These are phyloP conservation scores for Porites divaricata DNA, from an alignment of 92 coral and sea anemone species.

Conservation along the genomic window DNA sequence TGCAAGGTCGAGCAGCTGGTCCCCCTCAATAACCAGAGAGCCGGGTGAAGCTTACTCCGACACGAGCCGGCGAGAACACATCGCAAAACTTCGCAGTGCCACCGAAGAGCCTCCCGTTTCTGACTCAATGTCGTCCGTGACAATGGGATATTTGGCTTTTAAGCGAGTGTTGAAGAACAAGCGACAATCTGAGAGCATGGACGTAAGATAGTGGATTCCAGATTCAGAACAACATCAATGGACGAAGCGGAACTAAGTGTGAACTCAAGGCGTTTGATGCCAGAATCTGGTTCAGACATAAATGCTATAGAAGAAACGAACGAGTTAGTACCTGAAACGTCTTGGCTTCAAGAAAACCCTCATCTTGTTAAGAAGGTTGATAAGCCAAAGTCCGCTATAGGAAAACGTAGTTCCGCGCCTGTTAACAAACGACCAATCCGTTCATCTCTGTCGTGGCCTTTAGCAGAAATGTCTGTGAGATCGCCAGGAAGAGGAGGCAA, in stretches of 20 bases:
- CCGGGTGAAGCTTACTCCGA: not conserved
- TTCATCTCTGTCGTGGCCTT: slow-evolving; percentile 18
- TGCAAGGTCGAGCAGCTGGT: not conserved
- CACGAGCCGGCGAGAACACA: slow-evolving; percentile 1
- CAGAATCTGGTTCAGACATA: not conserved
- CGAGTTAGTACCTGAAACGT: not conserved
- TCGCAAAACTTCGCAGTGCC: slow-evolving; percentile 1
- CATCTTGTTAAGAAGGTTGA: slow-evolving; percentile 2
- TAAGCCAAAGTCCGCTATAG: not conserved
- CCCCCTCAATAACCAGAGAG: not conserved
- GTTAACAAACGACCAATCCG: not conserved
- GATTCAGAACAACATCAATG: not conserved
- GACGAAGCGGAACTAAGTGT: slow-evolving; percentile 22
- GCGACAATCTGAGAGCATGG: slow-evolving; percentile 16
- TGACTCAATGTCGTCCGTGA: slow-evolving; percentile 42
- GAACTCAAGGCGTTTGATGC: slow-evolving; percentile 2
- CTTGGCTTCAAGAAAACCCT: not conserved
- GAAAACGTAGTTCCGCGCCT: not conserved
- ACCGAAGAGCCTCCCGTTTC: slow-evolving; percentile 24
- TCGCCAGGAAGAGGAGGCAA: too few relatives aligned
- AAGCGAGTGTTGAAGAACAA: slow-evolving; percentile 42
- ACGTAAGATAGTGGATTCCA: slow-evolving; percentile 4
- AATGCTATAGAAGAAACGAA: not conserved
- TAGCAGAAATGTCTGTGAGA: slow-evolving; percentile 5
- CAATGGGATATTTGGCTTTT: slow-evolving; percentile 50